These are phyloP conservation scores for Fragum fragum DNA, from an alignment of 2,888 invertebrate species.

Conservation along the genomic window DNA sequence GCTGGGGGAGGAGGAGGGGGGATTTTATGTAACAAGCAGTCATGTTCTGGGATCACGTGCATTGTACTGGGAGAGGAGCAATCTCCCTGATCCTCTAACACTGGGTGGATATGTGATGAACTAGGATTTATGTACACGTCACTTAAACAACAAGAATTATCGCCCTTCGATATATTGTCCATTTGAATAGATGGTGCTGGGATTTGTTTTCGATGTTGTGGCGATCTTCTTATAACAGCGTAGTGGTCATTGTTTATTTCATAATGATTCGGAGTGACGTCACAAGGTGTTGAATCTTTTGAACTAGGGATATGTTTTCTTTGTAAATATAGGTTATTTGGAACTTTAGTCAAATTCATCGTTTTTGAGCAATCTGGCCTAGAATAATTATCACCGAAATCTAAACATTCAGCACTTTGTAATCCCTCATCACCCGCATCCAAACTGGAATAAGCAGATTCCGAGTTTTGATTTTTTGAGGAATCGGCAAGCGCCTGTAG, in stretches of 20 bases:
- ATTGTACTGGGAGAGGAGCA: slow-evolving; percentile 47
- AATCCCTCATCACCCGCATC: slow-evolving; percentile 45
- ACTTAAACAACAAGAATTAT: background rate
- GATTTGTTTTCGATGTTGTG: slow-evolving; percentile 43
- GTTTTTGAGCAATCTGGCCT: slow-evolving; percentile 24
- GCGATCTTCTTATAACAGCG: slow-evolving; percentile 40
- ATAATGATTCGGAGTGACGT: slow-evolving; percentile 32
- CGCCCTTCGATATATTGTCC: slow-evolving; percentile 2
- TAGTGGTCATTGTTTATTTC: slow-evolving; percentile 53
- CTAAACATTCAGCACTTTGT: slow-evolving; percentile 38
- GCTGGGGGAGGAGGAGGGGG: slow-evolving; percentile 62
- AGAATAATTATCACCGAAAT: slow-evolving; percentile 29
- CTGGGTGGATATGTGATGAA: slow-evolving; percentile 56
- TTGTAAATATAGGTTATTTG: background rate
- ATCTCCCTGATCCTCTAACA: slow-evolving; percentile 47
- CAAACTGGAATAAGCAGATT: slow-evolving; percentile 58
- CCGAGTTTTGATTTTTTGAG: slow-evolving; percentile 51
- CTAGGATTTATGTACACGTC: background rate
- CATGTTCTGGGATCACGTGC: slow-evolving; percentile 65
- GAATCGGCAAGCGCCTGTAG: slow-evolving; percentile 38
- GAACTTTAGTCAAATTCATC: background rate
- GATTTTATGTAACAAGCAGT: slow-evolving; percentile 65
- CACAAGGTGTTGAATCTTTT: slow-evolving; percentile 7
- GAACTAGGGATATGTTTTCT: slow-evolving; percentile 21
- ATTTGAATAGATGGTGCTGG: background rate